Conservation (phyloP, 2,797 vertebrate species). For the Oreochromis mossambicus region DNA sequence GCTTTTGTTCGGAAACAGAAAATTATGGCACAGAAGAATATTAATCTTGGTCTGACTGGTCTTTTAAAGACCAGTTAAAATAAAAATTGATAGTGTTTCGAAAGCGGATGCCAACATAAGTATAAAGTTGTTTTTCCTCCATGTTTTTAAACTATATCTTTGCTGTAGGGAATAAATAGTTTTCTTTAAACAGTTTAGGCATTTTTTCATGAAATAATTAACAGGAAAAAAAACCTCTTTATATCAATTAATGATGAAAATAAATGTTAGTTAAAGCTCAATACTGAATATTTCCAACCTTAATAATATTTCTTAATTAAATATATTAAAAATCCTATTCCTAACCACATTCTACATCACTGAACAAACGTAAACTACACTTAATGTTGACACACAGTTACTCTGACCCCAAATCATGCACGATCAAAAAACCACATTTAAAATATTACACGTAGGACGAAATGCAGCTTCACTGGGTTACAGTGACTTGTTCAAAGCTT, state of each 20-base stretch:
- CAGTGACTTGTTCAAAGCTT: neutral
- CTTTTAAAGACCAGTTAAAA: neutral
- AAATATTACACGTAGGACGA: neutral
- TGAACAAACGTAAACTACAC: neutral
- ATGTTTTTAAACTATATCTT: neutral
- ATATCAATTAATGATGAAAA: neutral
- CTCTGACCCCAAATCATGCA: neutral
- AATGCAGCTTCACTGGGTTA: neutral
- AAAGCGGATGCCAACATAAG: neutral
- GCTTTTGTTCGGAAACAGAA: neutral
- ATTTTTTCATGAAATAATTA: neutral
- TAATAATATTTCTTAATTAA: neutral
- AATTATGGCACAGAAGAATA: neutral
- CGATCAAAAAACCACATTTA: neutral
- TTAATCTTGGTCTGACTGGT: neutral
- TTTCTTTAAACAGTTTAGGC: neutral
- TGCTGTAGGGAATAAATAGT: neutral
- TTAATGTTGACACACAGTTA: neutral
- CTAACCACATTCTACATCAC: neutral
- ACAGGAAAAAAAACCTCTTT: fast-evolving
- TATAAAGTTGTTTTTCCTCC: fast-evolving
- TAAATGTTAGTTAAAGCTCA: neutral
- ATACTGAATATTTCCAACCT: neutral
- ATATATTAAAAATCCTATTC: neutral
- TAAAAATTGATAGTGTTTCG: neutral